Conservation (phyloP, 2,113 vertebrate species). For the Lepidothrix coronata region DNA sequence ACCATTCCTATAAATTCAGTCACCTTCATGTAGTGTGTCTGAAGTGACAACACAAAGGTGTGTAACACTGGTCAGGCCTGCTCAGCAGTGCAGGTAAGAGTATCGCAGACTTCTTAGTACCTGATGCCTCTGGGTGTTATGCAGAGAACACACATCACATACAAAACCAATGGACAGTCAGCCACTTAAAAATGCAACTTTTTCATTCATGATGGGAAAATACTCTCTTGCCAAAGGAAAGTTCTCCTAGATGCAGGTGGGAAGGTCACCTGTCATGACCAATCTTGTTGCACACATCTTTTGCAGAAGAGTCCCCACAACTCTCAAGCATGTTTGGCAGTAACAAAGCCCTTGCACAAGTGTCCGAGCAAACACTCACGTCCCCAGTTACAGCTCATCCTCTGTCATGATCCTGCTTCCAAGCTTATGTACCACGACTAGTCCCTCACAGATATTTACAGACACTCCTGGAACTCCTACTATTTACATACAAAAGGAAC, state of each 20-base stretch:
- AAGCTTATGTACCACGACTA: background rate
- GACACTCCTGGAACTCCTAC: background rate
- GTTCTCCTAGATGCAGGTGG: background rate
- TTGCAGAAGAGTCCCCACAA: background rate
- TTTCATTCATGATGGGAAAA: background rate
- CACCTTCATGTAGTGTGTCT: background rate
- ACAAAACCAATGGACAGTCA: rapidly evolving
- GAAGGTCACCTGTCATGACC: rapidly evolving
- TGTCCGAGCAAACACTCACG: background rate
- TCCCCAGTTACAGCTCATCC: background rate
- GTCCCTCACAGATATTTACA: background rate
- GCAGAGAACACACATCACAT: rapidly evolving
- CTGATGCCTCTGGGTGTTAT: too few species aligned
- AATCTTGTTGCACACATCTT: rapidly evolving
- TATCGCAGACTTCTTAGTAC: background rate
- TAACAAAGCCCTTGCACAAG: background rate
- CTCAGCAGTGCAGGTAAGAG: background rate
- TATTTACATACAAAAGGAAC: background rate
- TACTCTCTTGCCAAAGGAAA: background rate
- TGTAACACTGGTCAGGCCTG: background rate
- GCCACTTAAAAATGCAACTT: rapidly evolving
- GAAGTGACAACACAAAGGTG: background rate
- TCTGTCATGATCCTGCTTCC: background rate
- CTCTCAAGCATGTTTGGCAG: background rate
- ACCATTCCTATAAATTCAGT: background rate